These are phyloP conservation scores for Triplophysa dalaica DNA, from an alignment of 2,113 vertebrate species.

Conservation along the genomic window DNA sequence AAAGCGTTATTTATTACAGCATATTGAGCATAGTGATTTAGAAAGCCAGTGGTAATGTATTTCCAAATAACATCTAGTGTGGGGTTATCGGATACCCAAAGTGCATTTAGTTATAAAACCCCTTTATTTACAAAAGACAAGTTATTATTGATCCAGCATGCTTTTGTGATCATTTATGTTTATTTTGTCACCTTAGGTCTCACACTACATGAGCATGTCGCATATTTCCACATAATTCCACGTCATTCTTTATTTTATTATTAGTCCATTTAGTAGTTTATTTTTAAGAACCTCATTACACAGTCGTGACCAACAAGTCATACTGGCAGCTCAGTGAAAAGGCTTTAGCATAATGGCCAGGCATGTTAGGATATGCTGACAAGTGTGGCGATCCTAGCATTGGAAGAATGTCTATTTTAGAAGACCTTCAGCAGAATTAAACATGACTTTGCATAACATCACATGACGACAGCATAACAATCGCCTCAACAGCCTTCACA, in stretches of 20 bases:
- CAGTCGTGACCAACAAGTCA: not conserved
- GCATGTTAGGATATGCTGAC: conserved; percentile 14
- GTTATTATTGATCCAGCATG: not conserved
- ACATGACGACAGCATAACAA: conserved; percentile 26
- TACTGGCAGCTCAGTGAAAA: not conserved
- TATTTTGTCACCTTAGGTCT: not conserved
- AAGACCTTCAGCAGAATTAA: conserved; percentile 58
- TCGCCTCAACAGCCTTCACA: not conserved
- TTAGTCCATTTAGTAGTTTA: not conserved
- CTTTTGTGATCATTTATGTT: not conserved
- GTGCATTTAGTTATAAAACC: too few relatives aligned
- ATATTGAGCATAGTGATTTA: not conserved
- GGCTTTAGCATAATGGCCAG: not conserved
- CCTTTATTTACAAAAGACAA: too few relatives aligned
- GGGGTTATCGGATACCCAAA: too few relatives aligned
- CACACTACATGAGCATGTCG: not conserved
- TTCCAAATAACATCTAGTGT: not conserved
- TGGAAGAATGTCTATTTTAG: conserved; percentile 61
- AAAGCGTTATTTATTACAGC: not conserved
- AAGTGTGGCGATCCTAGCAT: conserved; percentile 5
- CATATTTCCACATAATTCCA: not conserved
- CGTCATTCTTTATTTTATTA: too few relatives aligned
- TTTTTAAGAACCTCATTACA: not conserved
- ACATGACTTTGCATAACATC: conserved; percentile 52
- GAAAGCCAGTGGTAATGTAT: not conserved